phyloP scores from a whole-genome alignment of 2,113 vertebrate genomes.

The Clarias batrachus region DNA sequence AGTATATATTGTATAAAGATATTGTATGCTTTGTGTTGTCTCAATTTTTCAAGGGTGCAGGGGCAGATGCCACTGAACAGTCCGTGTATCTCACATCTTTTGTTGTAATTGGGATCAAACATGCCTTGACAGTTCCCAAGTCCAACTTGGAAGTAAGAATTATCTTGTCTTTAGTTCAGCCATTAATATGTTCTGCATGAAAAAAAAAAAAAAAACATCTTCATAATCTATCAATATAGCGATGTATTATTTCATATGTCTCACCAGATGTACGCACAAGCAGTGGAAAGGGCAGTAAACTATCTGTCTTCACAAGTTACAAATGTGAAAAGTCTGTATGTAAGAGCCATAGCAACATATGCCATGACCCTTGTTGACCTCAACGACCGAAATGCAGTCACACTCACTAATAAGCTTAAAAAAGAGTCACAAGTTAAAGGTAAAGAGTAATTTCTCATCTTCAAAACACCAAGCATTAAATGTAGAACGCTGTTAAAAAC shows the following conservation, averaged over 20 bases:
- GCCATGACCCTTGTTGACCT: constrained; percentile 77
- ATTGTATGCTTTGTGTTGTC: constrained; percentile 40
- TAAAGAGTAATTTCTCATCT: constrained; percentile 49
- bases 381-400: constrained; percentile 7
- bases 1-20: neutral
- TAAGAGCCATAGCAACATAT: constrained; percentile 77
- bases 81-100: constrained; percentile 85
- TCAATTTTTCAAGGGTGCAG: constrained; percentile 58
- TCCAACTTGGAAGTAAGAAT: constrained; percentile 70
- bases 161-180: neutral
- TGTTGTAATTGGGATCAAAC: constrained; percentile 78
- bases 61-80: constrained; percentile 67
- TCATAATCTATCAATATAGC: neutral
- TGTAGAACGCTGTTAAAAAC: neutral
- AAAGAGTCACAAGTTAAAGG: constrained; percentile 73
- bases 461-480: neutral
- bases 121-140: constrained; percentile 64
- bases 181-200: neutral
- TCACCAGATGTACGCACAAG: constrained; percentile 73
- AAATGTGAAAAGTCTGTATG: constrained; percentile 76
- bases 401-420: constrained; percentile 66
- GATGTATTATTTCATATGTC: neutral
- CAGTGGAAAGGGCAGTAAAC: constrained; percentile 66
- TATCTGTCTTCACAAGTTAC: constrained; percentile 74
- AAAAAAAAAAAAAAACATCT: neutral